Conservation (phyloP, 2,797 vertebrate genomes). For the Adelosebastes latens region DNA sequence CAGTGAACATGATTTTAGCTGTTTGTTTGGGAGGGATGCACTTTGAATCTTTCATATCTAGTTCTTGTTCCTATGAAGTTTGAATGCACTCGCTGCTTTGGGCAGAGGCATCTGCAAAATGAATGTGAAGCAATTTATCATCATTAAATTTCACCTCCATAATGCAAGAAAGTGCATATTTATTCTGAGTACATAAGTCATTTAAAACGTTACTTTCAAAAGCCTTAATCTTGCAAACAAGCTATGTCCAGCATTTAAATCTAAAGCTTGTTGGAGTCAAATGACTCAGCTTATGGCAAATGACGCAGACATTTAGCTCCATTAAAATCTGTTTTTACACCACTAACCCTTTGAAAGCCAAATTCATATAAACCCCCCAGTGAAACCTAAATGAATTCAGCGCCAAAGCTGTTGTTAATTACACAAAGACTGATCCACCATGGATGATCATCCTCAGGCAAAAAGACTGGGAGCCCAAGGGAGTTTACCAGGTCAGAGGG, state of each 20-base stretch:
- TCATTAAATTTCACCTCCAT: background rate
- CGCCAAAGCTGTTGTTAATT: slow-evolving; percentile 55
- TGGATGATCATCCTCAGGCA: slow-evolving; percentile 45
- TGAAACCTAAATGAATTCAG: slow-evolving; percentile 16
- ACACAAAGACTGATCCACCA: slow-evolving; percentile 49
- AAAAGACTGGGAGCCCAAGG: slow-evolving; percentile 12
- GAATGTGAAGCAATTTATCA: background rate
- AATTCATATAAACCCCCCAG: slow-evolving; percentile 25
- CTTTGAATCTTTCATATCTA: slow-evolving; percentile 8
- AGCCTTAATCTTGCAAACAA: slow-evolving; percentile 17
- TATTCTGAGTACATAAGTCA: background rate
- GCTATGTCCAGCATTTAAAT: slow-evolving; percentile 11
- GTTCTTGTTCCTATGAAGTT: background rate
- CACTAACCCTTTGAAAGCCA: slow-evolving; percentile 20
- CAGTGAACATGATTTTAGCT: background rate
- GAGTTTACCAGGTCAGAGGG: slow-evolving; percentile 51
- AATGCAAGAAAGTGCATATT: slow-evolving; percentile 1
- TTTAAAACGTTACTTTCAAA: slow-evolving; percentile 32
- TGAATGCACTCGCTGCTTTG: background rate
- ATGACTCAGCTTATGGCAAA: slow-evolving; percentile 22
- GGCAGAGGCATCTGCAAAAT: slow-evolving; percentile 5
- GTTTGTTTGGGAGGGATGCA: background rate
- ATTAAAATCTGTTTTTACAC: slow-evolving; percentile 7
- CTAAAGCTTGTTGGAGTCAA: slow-evolving; percentile 27
- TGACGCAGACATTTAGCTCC: background rate